Evolutionary conservation across 1,140 invertebrate species (phyloP), one percentile per base, ranked within the genome.

Genomic region (Drosophila lowei): DNA sequence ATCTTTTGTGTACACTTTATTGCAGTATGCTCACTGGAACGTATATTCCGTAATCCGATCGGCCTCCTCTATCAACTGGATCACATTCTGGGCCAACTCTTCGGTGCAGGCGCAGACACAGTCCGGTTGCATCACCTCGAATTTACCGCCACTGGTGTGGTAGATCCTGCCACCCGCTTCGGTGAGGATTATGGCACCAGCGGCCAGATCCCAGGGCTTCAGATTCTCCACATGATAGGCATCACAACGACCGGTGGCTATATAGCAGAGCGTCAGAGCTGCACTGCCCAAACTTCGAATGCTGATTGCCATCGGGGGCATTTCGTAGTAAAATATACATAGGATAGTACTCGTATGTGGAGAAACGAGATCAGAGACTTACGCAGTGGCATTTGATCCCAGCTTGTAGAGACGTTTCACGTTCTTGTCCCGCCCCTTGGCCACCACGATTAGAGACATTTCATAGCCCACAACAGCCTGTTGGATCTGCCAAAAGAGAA

Each of bases 101-200:
- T 91, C 75, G 23, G 93, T 93, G 34, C 93, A 92, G 18, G 95
- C 93, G 65, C 93, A 94, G 43, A 96, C 88, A 13, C 95, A 93
- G 68, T 93, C 92, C 9, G 95, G 92, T 25, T 92, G 92, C 93
- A 95, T 93, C 9, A 96, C 84, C 90, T 96, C 92, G 43, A 96
- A 93, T 80, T 92, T 91, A 47, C 91, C 92, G 38, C 95, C 94
- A 77, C 92, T 92, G 5, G 94, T 93, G 77, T 95, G 94, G 44
- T 93, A 89, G 3, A 96, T 92, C 63, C 92, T 81, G 13, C 95
- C 96, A 15, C 96, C 96, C 47, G 96, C 96, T 92, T 97, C 96
- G 77, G 92, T 91, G 3, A 96, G 92, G 58, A 97, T 95, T 21
- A 97, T 66, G 66, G 92, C 93, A n/a, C 93, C 95, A 3, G 94